Conservation (phyloP, 1,140 invertebrate genomes). For the Sitodiplosis mosellana region DNA sequence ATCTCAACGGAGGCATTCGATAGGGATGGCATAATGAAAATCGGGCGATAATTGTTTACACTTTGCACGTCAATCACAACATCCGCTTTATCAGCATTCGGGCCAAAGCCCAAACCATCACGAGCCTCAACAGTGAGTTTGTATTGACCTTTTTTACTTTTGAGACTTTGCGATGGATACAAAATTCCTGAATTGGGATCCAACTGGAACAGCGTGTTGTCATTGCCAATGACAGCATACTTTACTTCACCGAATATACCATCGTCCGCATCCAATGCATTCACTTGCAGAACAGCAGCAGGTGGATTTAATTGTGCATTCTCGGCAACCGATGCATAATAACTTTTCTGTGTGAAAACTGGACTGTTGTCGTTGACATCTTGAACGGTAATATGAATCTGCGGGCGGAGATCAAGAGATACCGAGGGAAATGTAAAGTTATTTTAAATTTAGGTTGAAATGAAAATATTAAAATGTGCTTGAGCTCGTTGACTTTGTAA, state of each 20-base stretch:
- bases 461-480: background rate
- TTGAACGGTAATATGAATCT: constrained; percentile 55
- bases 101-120: constrained; percentile 48
- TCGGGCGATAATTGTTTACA: constrained; percentile 70
- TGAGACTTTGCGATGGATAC: constrained; percentile 49
- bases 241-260: constrained; percentile 53
- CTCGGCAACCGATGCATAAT: constrained; percentile 62
- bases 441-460: background rate
- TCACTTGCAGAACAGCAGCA: constrained; percentile 47
- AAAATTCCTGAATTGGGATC: constrained; percentile 56
- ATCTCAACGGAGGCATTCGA: constrained; percentile 58
- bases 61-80: constrained; percentile 61
- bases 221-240: constrained; percentile 54
- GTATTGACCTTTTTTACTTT: constrained; percentile 40
- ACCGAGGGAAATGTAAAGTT: background rate
- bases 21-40: constrained; percentile 58
- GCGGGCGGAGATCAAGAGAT: constrained; percentile 1
- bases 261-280: constrained; percentile 60
- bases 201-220: constrained; percentile 50
- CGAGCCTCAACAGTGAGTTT: constrained; percentile 51
- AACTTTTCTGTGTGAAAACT: constrained; percentile 50
- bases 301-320: constrained; percentile 59
- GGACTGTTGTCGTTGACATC: constrained; percentile 77
- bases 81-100: constrained; percentile 42
- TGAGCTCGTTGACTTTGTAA: no score